Evolutionary conservation across 2,113 vertebrate genomes (phyloP), one percentile per base, ranked within the genome.

Genomic region (Capreolus pygargus): DNA sequence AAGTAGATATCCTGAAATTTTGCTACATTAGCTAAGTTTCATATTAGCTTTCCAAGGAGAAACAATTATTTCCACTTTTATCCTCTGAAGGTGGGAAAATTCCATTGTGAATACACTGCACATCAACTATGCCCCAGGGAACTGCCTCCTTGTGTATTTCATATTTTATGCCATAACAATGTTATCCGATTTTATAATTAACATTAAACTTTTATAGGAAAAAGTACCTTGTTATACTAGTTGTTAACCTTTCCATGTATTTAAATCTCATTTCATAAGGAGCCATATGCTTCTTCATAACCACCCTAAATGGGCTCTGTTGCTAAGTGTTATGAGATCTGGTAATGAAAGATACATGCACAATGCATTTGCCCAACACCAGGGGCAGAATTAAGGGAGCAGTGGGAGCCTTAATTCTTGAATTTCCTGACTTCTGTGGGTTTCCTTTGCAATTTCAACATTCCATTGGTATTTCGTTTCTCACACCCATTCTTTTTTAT

Each of bases 361-460:
- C 55, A 58, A 57, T 25, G 76, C 87, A 19, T 52, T 58, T 76
- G 52, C 96, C 87, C 90, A 86, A 47, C 89, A 96, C 96, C 96
- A 96, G 97, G 91, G 94, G 61, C 97, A 97, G 95, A 98, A 89
- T 98, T 98, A 98, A 98, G 93, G 94, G 98, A 97, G 95, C 97
- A 82, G 45, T 64, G 98, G 98, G 98, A 98, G 88, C 76, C 96
- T 98, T 98, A 98, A 98, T 97, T 98, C 98, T 95, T 97, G 97
- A 58, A 0, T 98, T 98, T 98, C 98, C 98, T 98, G 97, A 98
- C 97, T 98, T 98, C 97, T 97, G 89, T 98, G 98, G 95, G 78
- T 98, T 99, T 98, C 98, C 98, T 98, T 98, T 96, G 95, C 97
- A 98, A 98, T 98, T 97, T 98, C 98, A 98, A 97, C 98, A 98